These are phyloP conservation scores for Spilosoma lubricipeda DNA, from an alignment of 2,888 invertebrate genomes.

Conservation along the genomic window DNA sequence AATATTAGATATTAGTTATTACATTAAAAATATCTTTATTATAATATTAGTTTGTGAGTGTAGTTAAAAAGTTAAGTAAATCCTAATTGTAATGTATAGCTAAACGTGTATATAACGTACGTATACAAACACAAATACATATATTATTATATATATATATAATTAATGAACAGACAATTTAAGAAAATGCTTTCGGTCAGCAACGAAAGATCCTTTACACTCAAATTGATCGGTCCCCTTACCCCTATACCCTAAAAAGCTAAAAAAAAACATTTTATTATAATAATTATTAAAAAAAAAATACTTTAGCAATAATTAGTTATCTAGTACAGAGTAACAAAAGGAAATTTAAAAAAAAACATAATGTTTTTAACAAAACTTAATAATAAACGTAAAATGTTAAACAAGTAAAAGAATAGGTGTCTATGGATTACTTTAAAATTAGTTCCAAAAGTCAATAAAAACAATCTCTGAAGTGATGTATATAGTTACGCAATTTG, in stretches of 20 bases:
- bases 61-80: conserved; percentile 5
- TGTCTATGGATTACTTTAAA: background rate
- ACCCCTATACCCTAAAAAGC: background rate
- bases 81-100: background rate
- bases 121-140: conserved; percentile 3
- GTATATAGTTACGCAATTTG: no score
- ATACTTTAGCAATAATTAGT: background rate
- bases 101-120: conserved; percentile 7
- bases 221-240: background rate
- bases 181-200: background rate
- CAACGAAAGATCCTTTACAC: background rate
- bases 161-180: background rate
- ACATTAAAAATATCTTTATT: conserved; percentile 16
- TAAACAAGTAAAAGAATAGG: background rate
- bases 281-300: background rate
- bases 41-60: conserved; percentile 20
- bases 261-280: background rate
- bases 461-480: no score
- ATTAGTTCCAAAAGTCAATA: background rate
- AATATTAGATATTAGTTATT: conserved; percentile 19
- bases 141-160: background rate
- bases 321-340: background rate
- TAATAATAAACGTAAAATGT: background rate
- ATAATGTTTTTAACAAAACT: background rate
- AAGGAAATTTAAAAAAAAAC: background rate